Evolutionary conservation across 2,113 vertebrate genomes (phyloP).

Genomic region (Pseudopodoces humilis): DNA sequence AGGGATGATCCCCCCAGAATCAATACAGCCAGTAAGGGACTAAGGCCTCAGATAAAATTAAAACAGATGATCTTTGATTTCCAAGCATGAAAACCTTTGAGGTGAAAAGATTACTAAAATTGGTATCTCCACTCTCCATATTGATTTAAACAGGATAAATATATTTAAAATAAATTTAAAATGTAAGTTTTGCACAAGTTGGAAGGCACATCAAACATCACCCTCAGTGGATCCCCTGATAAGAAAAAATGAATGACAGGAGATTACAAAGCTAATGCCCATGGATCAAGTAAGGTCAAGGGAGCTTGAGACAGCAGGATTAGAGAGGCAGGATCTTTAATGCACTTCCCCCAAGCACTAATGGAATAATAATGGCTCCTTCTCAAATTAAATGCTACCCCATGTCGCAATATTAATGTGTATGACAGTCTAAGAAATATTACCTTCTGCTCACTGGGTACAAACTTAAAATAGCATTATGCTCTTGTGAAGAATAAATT

Average conservation of each 20-base stretch:
- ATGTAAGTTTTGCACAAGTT: not conserved
- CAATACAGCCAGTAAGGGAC: not conserved
- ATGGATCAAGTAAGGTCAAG: conserved; percentile 81
- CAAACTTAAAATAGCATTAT: not conserved
- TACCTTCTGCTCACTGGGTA: not conserved
- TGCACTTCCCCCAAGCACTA: conserved; percentile 17
- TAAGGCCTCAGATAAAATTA: not conserved
- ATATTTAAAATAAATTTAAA: not conserved
- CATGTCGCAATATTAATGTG: conserved; percentile 16
- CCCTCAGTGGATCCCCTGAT: conserved; percentile 72
- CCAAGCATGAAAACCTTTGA: not conserved
- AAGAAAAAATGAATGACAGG: conserved; percentile 77
- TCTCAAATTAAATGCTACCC: conserved; percentile 42
- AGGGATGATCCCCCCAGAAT: not conserved
- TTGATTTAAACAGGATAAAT: not conserved
- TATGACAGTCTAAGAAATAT: not conserved
- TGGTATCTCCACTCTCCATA: not conserved
- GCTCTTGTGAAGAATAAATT: not conserved
- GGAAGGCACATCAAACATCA: not conserved
- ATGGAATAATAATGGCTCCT: conserved; percentile 28
- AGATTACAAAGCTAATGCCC: conserved; percentile 85
- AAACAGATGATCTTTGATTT: not conserved
- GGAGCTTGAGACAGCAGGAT: conserved; percentile 79
- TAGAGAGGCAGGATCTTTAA: conserved; percentile 70
- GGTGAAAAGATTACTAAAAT: not conserved